Conservation (phyloP, 2,888 invertebrate species). For the Luffia ferchaultella region DNA sequence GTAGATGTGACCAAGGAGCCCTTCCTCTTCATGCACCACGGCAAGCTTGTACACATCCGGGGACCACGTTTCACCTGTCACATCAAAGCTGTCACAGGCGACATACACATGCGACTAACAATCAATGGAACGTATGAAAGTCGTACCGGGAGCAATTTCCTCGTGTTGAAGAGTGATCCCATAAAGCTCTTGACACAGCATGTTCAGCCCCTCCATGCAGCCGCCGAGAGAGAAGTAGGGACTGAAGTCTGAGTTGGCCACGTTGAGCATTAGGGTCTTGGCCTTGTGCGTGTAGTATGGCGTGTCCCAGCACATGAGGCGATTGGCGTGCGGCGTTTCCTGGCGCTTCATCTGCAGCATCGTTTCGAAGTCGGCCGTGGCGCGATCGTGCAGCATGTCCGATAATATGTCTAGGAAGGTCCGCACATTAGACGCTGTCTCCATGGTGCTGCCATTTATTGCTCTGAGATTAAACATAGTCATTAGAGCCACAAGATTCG, state of each 20-base stretch:
- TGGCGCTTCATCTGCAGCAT: slow-evolving; percentile 79
- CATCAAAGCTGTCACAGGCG: neutral
- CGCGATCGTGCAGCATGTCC: slow-evolving; percentile 72
- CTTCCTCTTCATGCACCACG: slow-evolving; percentile 84
- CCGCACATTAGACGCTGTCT: slow-evolving; percentile 79
- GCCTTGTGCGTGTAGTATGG: slow-evolving; percentile 83
- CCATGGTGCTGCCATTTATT: slow-evolving; percentile 86
- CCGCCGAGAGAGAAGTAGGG: slow-evolving; percentile 92
- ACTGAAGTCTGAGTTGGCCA: slow-evolving; percentile 76
- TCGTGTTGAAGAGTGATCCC: slow-evolving; percentile 80
- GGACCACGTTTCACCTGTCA: slow-evolving; percentile 83
- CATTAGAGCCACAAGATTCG: no score
- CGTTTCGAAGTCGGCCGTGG: slow-evolving; percentile 75
- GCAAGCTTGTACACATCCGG: slow-evolving; percentile 90
- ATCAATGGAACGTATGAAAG: neutral
- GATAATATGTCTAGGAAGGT: slow-evolving; percentile 83
- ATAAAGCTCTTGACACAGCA: slow-evolving; percentile 83
- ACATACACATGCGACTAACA: neutral
- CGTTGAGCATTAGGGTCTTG: slow-evolving; percentile 74
- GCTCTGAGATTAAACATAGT: slow-evolving; percentile 64
- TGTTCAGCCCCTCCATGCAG: slow-evolving; percentile 97
- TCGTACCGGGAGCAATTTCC: slow-evolving; percentile 71
- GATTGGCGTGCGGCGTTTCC: slow-evolving; percentile 31
- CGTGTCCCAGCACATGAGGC: slow-evolving; percentile 83
- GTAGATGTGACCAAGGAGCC: slow-evolving; percentile 91